Conservation (phyloP, 1,140 invertebrate genomes). For the Tetraneura akinire region DNA sequence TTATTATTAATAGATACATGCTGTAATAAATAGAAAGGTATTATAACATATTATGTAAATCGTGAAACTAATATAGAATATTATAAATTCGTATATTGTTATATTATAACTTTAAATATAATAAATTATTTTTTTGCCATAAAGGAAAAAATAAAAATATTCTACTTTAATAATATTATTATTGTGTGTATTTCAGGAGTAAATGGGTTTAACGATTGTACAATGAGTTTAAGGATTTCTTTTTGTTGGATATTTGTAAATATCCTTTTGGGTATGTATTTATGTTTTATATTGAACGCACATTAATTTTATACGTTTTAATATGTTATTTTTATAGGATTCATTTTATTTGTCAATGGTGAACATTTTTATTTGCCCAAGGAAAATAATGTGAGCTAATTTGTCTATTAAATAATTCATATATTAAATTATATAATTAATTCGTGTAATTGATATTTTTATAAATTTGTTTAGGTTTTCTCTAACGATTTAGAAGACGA, state of each 20-base stretch:
- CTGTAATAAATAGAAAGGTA: neutral
- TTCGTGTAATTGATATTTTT: neutral
- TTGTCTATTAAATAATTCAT: neutral
- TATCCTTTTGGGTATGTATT: conserved; percentile 35
- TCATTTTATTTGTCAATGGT: conserved; percentile 1
- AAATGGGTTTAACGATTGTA: conserved; percentile 43
- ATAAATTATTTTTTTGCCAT: neutral
- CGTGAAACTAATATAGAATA: too few species aligned
- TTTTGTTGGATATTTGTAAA: conserved; percentile 28
- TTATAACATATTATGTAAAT: neutral
- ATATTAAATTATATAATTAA: neutral
- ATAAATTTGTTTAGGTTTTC: conserved; percentile 9
- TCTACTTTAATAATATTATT: neutral
- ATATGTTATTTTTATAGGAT: neutral
- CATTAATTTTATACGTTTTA: neutral
- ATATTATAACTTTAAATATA: too few species aligned
- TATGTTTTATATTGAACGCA: neutral
- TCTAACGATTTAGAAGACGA: conserved; percentile 38
- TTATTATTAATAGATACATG: neutral
- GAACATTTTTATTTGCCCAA: conserved; percentile 45
- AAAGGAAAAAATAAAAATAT: neutral
- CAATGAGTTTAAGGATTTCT: conserved; percentile 42
- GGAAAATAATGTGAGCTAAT: conserved; percentile 27
- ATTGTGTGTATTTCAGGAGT: conserved; percentile 22
- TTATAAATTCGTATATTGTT: too few species aligned